phyloP scores from a whole-genome alignment of 2,797 vertebrate genomes.

The Australoheros facetus region DNA sequence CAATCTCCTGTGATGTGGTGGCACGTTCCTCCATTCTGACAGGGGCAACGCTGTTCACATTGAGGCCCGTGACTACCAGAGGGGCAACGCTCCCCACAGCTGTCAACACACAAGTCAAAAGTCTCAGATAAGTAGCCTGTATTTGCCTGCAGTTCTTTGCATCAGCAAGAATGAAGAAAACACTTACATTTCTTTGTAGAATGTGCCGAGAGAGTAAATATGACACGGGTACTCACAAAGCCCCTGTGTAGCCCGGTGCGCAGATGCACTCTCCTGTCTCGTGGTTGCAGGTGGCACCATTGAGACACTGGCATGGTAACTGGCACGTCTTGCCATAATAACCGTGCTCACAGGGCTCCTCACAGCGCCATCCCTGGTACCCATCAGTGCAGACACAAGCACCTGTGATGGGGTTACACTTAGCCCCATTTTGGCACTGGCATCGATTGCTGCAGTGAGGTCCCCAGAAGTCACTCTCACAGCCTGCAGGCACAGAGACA shows the following conservation, averaged over 20 bases:
- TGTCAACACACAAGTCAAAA: slow-evolving; percentile 67
- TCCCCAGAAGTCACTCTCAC: slow-evolving; percentile 97
- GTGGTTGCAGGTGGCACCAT: slow-evolving; percentile 93
- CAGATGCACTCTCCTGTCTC: slow-evolving; percentile 96
- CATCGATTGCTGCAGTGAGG: slow-evolving; percentile 98
- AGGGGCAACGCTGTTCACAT: slow-evolving; percentile 96
- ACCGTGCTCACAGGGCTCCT: slow-evolving; percentile 90
- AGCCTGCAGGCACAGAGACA: slow-evolving; percentile 83
- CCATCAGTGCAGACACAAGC: slow-evolving; percentile 96
- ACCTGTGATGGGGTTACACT: slow-evolving; percentile 99
- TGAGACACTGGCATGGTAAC: slow-evolving; percentile 93
- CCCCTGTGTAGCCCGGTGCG: slow-evolving; percentile 92
- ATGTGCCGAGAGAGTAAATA: slow-evolving; percentile 19
- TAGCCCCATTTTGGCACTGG: slow-evolving; percentile 96
- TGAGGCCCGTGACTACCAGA: slow-evolving; percentile 94
- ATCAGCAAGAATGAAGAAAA: background rate
- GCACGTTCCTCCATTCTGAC: slow-evolving; percentile 95
- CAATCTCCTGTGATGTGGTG: slow-evolving; percentile 98
- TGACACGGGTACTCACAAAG: slow-evolving; percentile 88
- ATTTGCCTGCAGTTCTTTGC: slow-evolving; percentile 10
- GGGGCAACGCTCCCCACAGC: slow-evolving; percentile 95
- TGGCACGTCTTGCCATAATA: slow-evolving; percentile 96
- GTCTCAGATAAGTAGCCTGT: slow-evolving; percentile 10
- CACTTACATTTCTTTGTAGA: slow-evolving; percentile 2
- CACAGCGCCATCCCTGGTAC: slow-evolving; percentile 97